phyloP scores from a whole-genome alignment of 2,888 invertebrate genomes.

The Ichneumoninae sp. region DNA sequence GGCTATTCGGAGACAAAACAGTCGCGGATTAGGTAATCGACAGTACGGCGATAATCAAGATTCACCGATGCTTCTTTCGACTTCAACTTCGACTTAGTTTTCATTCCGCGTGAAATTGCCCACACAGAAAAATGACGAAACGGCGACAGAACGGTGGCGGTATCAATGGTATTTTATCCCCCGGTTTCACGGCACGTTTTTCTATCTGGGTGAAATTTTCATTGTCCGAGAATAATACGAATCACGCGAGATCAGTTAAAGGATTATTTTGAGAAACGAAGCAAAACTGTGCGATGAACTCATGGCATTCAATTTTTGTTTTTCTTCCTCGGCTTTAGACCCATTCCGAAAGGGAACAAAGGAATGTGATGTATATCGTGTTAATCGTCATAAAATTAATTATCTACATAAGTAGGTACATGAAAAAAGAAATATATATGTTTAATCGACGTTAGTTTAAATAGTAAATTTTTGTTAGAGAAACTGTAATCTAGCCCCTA shows the following conservation, averaged over 20 bases:
- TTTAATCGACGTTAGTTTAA: not conserved
- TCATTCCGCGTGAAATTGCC: not conserved
- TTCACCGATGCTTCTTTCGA: not conserved
- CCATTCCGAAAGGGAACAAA: conserved; percentile 47
- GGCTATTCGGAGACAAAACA: not conserved
- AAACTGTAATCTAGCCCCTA: not conserved
- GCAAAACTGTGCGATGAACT: not conserved
- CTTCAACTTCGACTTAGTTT: not conserved
- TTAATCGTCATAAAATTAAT: conserved; percentile 14
- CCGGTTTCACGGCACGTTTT: too few relatives aligned
- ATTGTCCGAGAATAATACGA: not conserved
- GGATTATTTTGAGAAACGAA: not conserved
- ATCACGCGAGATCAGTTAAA: not conserved
- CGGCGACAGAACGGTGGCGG: too few relatives aligned
- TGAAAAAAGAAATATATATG: not conserved
- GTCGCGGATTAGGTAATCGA: not conserved
- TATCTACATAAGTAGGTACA: not conserved
- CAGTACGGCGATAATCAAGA: not conserved
- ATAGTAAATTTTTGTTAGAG: not conserved
- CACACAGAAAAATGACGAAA: too few relatives aligned
- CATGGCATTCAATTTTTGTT: conserved; percentile 24
- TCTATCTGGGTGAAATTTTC: not conserved
- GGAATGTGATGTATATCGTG: conserved; percentile 41
- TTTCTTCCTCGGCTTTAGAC: conserved; percentile 58
- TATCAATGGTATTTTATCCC: too few relatives aligned